phyloP scores from a whole-genome alignment of 2,888 invertebrate species.

The Neocrepidodera transversa region DNA sequence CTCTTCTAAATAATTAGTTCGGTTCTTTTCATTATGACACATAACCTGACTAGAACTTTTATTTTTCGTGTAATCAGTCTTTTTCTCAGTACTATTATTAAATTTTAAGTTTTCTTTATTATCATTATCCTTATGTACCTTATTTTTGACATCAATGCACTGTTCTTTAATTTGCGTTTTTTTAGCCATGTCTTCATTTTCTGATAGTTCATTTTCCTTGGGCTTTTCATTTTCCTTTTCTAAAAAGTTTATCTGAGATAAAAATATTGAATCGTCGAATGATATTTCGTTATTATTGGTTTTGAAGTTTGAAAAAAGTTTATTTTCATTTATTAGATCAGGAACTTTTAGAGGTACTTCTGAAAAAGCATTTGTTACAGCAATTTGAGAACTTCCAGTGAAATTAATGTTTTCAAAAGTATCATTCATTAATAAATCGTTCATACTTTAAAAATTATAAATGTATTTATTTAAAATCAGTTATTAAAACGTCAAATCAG shows the following conservation, averaged over 20 bases:
- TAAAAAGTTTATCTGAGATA: constrained; percentile 30
- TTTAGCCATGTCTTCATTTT: constrained; percentile 14
- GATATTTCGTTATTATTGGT: constrained; percentile 41
- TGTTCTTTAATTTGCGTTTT: neutral
- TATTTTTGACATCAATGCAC: neutral
- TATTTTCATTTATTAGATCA: neutral
- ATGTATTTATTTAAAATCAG: no score
- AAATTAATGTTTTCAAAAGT: constrained; percentile 51
- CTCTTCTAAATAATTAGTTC: no score
- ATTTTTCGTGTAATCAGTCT: no score
- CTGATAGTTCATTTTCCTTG: constrained; percentile 1
- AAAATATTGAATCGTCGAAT: constrained; percentile 50
- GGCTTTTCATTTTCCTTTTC: constrained; percentile 15
- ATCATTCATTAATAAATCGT: constrained; percentile 48
- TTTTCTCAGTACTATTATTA: no score
- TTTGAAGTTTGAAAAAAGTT: constrained; percentile 6
- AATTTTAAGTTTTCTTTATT: neutral
- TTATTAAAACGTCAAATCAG: no score
- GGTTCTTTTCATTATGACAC: neutral
- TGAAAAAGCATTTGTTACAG: neutral
- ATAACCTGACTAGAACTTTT: no score
- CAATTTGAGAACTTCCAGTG: constrained; percentile 29
- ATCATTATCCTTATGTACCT: neutral
- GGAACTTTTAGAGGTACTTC: neutral
- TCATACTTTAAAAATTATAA: no score